These are phyloP conservation scores for Mastomys coucha DNA, from an alignment of 2,113 vertebrate genomes.

Conservation along the genomic window DNA sequence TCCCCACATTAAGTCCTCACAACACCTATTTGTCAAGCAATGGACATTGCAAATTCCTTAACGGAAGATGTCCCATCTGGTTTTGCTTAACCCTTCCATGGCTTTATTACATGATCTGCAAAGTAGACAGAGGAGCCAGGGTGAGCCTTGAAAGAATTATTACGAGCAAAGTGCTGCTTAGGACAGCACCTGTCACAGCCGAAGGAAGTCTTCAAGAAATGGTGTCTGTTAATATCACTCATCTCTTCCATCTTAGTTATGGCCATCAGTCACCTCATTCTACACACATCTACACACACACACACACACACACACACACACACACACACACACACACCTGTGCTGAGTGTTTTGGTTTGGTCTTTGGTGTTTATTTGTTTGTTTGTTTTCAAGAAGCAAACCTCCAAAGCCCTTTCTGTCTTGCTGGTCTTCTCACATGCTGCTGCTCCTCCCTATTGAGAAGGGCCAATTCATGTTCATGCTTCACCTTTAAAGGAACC, in stretches of 20 bases:
- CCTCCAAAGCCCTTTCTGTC: not conserved
- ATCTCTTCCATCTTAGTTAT: not conserved
- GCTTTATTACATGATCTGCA: conserved; percentile 6
- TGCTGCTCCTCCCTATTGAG: not conserved
- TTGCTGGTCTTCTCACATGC: not conserved
- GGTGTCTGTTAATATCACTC: not conserved
- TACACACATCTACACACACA: not conserved
- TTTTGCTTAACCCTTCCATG: not conserved
- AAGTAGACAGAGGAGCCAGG: not conserved
- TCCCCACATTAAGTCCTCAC: not conserved
- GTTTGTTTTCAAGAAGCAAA: not conserved
- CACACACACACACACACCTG: not conserved
- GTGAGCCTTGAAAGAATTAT: not conserved
- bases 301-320: not conserved
- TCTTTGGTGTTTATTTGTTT: too few species aligned
- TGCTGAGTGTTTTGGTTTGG: too few species aligned
- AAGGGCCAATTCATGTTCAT: not conserved
- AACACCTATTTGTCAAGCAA: not conserved
- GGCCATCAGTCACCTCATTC: not conserved
- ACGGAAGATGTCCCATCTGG: not conserved
- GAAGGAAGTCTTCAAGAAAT: not conserved
- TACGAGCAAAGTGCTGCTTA: not conserved
- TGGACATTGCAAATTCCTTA: not conserved
- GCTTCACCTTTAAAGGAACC: not conserved
- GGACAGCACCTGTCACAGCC: not conserved